These are phyloP conservation scores for Serranus cabrilla DNA, from an alignment of 2,797 vertebrate species.

Conservation along the genomic window DNA sequence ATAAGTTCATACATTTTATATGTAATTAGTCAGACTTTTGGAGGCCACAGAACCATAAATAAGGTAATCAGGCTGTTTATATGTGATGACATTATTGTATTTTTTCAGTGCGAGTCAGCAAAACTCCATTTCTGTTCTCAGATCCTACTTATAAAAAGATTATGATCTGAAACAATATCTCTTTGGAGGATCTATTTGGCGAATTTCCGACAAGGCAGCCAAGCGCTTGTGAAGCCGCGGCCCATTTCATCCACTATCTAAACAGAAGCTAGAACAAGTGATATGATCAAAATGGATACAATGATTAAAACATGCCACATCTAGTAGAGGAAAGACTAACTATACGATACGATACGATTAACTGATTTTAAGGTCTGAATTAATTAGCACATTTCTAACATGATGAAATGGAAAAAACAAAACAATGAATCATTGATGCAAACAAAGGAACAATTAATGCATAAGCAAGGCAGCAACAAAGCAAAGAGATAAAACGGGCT, in stretches of 20 bases:
- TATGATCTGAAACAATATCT: conserved; percentile 26
- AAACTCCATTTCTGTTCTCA: conserved; percentile 53
- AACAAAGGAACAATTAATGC: conserved; percentile 45
- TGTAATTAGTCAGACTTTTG: conserved; percentile 46
- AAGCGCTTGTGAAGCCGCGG: conserved; percentile 32
- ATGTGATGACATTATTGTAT: conserved; percentile 25
- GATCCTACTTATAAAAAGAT: conserved; percentile 26
- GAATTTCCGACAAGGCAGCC: conserved; percentile 27
- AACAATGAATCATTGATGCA: conserved; percentile 49
- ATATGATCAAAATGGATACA: conserved; percentile 31
- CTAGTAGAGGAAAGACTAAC: conserved; percentile 20
- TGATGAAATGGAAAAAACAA: conserved; percentile 21
- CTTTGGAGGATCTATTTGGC: conserved; percentile 11
- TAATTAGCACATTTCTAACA: conserved; percentile 6
- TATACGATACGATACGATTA: no score
- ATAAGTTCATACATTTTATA: conserved; percentile 30
- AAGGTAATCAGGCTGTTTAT: conserved; percentile 28
- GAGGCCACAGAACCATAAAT: conserved; percentile 34
- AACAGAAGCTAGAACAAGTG: conserved; percentile 20
- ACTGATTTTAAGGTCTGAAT: conserved; percentile 15
- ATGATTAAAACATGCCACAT: conserved; percentile 54
- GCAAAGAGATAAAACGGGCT: conserved; percentile 43
- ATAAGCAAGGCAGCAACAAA: conserved; percentile 48
- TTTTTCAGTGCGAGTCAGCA: conserved; percentile 20
- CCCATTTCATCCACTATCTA: conserved; percentile 18